Evolutionary conservation across 2,797 vertebrate species (phyloP), one percentile per base, ranked within the genome.

Genomic region (Macroramphosus scolopax): DNA sequence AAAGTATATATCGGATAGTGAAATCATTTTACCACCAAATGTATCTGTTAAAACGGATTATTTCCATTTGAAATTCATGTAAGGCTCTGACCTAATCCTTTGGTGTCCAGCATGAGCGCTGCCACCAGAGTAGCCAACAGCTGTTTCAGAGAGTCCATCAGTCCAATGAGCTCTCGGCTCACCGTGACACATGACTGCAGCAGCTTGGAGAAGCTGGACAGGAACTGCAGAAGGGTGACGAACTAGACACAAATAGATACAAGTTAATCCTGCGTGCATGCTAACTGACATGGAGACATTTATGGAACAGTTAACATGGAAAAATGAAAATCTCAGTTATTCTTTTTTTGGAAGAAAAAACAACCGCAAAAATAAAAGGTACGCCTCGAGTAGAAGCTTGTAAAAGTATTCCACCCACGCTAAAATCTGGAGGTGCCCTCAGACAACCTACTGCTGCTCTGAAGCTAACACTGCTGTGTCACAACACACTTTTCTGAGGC

Each of bases 131-230:
- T 84, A 32, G 47, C 44, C 64, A 93, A 59, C 30, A 97, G 78
- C 54, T 85, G 82, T 62, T 88, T 92, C 70, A 95, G 63, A 43
- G 92, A 70, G 46, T 92, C 89, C 52, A 89, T 82, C 66, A 92
- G 91, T 30, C 77, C 78, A 68, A 92, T 80, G 57, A 90, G 82
- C 28, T 89, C 72, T 24, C 76, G 72, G 28, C 89, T 92, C 34
- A 89, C 69, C 15, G 84, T 39, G 5, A 93, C 72, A 63, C 91
- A 93, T 1, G 91, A 82, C 61, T 88, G 90, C 41, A 98, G 79
- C 48, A 99, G 89, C 68, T 77, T 88, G 61, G 84, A 92, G 72
- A 96, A 74, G 61, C 92, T 88, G 11, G 91, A 91, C 46, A 94
- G 50, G 77, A 91, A 95, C 17, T 92, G 91, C 62, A 96, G 88